Evolutionary conservation across 2,113 vertebrate genomes (phyloP), one percentile per base, ranked within the genome.

Genomic region (Cephalopterus ornatus): DNA sequence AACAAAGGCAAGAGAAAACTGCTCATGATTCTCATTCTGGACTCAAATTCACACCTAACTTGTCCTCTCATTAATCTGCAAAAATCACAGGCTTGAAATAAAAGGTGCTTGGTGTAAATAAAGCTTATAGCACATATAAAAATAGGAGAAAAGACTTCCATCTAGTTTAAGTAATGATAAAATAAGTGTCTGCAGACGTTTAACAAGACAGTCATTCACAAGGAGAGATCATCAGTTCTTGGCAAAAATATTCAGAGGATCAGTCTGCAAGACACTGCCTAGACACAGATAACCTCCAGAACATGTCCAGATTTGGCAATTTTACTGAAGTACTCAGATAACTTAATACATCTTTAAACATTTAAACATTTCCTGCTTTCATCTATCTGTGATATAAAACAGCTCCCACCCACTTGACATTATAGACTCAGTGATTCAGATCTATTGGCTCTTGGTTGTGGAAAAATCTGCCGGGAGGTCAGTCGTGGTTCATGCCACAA

Each of bases 391-490:
- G 59, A 21, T 28, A 37, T 9, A 28, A 47, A 96, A 4, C 82
- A 77, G 46, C 24, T 94, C 79, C 50, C 88, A 83, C 75, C n/a
- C 75, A 17, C 39, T 77, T 88, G 75, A 84, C 14, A 1, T 88
- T 92, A 32, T 22, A 74, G 79, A 70, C 22, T 2, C 14, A 81
- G 56, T 93, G 79, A 86, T 93, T 94, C 59, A 77, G 67, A 77
- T 80, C 55, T 83, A 26, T 50, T 94, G 92, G 78, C 95, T 90
- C 78, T 62, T 83, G 41, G 35, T 44, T 76, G 55, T 96, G 90
- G 88, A 96, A 96, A 92, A 94, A 66, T 85, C 88, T 88, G 78
- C 74, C 75, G 41, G 44, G 75, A 85, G 67, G 89, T 91, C 88
- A 92, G 49, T 39, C 3, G 1, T 70, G 85, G 87, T 87, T 95